A percentile compares a stretch with the other conserved stretches of the same genome.
Evolutionary conservation across 2,888 invertebrate genomes (phyloP).

Genomic region (Epicampocera succincta): DNA sequence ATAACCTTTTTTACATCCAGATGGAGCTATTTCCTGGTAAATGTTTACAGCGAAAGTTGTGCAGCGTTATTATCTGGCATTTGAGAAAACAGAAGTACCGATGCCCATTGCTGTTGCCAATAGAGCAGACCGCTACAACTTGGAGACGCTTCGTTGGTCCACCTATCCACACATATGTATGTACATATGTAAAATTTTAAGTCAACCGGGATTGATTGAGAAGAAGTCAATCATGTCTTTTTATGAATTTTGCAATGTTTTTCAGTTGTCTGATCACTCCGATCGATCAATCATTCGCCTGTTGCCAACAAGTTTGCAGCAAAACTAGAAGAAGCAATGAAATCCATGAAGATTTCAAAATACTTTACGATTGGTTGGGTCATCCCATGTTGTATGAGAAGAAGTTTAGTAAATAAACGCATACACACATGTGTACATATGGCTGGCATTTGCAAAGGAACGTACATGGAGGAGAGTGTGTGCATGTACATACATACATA

Average conservation of each 20-base stretch:
- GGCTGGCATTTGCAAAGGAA: not conserved
- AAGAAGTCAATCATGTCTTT: conserved; percentile 47
- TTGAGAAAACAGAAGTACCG: not conserved
- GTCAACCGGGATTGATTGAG: conserved; percentile 57
- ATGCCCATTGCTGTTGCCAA: not conserved
- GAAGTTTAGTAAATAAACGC: conserved; percentile 8
- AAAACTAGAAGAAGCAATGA: not conserved
- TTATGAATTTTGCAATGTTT: conserved; percentile 27
- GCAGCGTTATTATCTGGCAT: too few species aligned
- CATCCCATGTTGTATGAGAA: conserved; percentile 55
- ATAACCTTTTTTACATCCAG: conserved; percentile 17
- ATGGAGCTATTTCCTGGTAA: conserved; percentile 64
- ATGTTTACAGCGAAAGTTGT: conserved; percentile 67
- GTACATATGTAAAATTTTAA: conserved; percentile 45
- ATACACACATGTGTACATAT: not conserved
- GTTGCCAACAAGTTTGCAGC: conserved; percentile 14
- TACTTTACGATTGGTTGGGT: conserved; percentile 66
- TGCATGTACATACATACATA: not conserved
- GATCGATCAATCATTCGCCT: conserved; percentile 50
- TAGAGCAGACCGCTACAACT: not conserved
- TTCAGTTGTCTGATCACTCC: conserved; percentile 18
- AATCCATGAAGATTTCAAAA: conserved; percentile 48
- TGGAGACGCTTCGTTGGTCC: conserved; percentile 7
- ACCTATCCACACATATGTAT: not conserved
- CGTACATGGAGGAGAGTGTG: not conserved